Base-by-base conservation (phyloP, 2,113 vertebrate genomes). In the Syrmaticus mikado region DNA sequence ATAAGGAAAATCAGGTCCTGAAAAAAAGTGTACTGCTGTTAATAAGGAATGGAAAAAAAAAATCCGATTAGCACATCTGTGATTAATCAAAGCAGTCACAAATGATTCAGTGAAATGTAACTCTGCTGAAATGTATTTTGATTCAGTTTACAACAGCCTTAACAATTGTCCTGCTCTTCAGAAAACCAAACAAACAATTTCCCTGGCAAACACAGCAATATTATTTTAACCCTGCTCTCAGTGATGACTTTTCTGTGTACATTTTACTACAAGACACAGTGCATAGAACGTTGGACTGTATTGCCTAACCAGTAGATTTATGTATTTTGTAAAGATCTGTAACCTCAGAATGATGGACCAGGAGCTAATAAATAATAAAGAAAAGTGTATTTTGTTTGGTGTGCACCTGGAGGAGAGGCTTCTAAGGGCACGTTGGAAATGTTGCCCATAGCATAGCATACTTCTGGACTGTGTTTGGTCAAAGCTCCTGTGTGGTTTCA, bases 21-120 rank as follows among this genome's bases (percentile, higher is more conserved):
- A 57, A 32, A 57, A 57, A 85, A 82, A 84, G 71, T 36, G 48
- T 86, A 95, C 81, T 3, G 8, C 82, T 92, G 72, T 83, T 92
- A 97, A 90, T 90, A 94, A 94, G 88, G 96, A 87, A 91, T 92
- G 68, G 81, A 86, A 95, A 97, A 96, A 96, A 50, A 48, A 48
- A 48, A 94, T 89, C 84, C 96, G 96, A 97, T 97, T 96, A 96
- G 64, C 84, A 92, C 96, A 97, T 96, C 97, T 97, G 97, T 7
- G 40, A 95, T 96, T 92, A 95, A 96, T 97, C 94, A 93, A 83
- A 92, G 41, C 84, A n/a, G 22, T 96, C 94, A 96, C 66, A 95
- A 96, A 95, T 82, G 93, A 97, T 97, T 93, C 91, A 91, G 52
- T 81, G 74, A 91, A 94, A 92, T 0, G 30, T 84, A 92, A 67